phyloP scores from a whole-genome alignment of 1,140 invertebrate species.

The Pachyrhynchus sulphureomaculatus region DNA sequence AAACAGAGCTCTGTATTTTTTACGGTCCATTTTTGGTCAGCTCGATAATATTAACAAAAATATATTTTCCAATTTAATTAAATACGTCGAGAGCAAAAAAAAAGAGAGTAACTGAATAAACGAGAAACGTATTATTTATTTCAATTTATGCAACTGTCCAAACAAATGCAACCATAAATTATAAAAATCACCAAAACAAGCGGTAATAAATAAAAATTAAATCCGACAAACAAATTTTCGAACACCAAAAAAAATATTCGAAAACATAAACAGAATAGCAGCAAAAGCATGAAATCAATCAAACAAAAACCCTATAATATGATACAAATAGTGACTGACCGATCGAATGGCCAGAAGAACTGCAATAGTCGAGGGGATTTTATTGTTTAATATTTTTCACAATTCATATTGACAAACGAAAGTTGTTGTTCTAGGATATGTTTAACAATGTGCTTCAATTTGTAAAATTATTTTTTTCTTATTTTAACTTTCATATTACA shows the following conservation, averaged over 20 bases:
- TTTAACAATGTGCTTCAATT: no score
- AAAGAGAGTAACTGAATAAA: slow-evolving; percentile 16
- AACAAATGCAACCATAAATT: slow-evolving; percentile 40
- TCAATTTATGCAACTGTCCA: slow-evolving; percentile 34
- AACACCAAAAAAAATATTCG: slow-evolving; percentile 29
- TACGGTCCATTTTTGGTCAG: slow-evolving; percentile 17
- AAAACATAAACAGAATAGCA: slow-evolving; percentile 22
- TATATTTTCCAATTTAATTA: slow-evolving; percentile 29
- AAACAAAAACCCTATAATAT: slow-evolving; percentile 35
- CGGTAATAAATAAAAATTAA: slow-evolving; percentile 40
- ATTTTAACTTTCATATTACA: no score
- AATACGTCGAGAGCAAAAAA: slow-evolving; percentile 16
- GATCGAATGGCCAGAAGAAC: neutral
- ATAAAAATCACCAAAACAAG: slow-evolving; percentile 36
- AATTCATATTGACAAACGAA: no score
- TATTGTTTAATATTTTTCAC: no score
- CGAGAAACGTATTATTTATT: slow-evolving; percentile 34
- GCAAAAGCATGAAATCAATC: slow-evolving; percentile 35
- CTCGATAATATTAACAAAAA: slow-evolving; percentile 25
- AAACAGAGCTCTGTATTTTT: slow-evolving; percentile 11
- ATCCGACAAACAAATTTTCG: slow-evolving; percentile 37
- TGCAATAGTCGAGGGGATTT: neutral
- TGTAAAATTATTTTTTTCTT: no score
- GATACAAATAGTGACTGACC: slow-evolving; percentile 26
- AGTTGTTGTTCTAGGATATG: no score